Conservation (phyloP, 2,888 invertebrate species). For the Xanthia togata region DNA sequence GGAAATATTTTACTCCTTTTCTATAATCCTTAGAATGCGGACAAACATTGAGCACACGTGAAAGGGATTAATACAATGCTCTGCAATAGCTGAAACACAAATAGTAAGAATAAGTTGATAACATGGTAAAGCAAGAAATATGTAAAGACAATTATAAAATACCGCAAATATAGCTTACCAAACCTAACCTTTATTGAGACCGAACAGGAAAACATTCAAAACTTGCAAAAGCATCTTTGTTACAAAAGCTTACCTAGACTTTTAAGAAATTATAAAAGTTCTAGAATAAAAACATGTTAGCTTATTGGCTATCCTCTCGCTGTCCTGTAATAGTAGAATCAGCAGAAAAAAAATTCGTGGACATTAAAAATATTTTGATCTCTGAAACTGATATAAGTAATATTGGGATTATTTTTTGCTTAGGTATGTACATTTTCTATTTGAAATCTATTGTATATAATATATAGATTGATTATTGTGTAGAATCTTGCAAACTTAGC, state of each 20-base stretch:
- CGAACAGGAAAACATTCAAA: not conserved
- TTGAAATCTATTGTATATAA: not conserved
- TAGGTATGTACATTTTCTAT: not conserved
- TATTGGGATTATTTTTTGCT: not conserved
- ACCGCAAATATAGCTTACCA: not conserved
- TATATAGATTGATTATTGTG: not conserved
- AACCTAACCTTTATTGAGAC: not conserved
- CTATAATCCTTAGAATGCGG: slow-evolving; percentile 29
- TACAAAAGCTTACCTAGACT: not conserved
- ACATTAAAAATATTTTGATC: not conserved
- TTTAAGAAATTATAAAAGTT: not conserved
- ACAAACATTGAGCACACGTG: slow-evolving; percentile 9
- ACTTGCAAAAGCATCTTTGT: not conserved
- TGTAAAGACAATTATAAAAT: not conserved
- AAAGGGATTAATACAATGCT: slow-evolving; percentile 54
- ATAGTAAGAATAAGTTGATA: not conserved
- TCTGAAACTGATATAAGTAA: not conserved
- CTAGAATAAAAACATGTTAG: not conserved
- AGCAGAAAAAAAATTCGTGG: not conserved
- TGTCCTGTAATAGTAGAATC: not conserved
- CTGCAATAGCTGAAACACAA: slow-evolving; percentile 25
- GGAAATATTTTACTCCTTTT: slow-evolving; percentile 24
- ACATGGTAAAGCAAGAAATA: slow-evolving; percentile 5
- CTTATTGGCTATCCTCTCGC: not conserved
- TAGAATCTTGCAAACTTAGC: slow-evolving; percentile 2